phyloP scores from a whole-genome alignment of 1,140 invertebrate species.

The Aricia agestis region DNA sequence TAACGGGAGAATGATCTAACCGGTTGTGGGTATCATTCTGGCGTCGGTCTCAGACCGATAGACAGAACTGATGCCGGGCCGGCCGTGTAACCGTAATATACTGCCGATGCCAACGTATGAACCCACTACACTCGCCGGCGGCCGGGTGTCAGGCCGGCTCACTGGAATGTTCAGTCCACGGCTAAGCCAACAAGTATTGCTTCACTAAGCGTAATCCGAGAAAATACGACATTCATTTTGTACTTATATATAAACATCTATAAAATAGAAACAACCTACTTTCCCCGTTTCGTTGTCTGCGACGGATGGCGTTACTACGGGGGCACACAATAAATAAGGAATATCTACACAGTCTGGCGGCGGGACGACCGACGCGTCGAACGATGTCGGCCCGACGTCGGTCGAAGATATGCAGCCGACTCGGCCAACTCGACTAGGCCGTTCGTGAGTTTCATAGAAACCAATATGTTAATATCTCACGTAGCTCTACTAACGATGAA shows the following conservation, averaged over 20 bases:
- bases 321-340: slow-evolving; percentile 58
- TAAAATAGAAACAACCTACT: slow-evolving; percentile 64
- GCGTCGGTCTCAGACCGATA: too few species aligned
- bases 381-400: slow-evolving; percentile 26
- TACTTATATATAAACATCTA: slow-evolving; percentile 61
- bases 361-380: slow-evolving; percentile 31
- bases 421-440: not conserved
- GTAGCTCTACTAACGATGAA: too few species aligned
- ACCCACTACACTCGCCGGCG: slow-evolving; percentile 26
- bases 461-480: too few species aligned
- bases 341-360: slow-evolving; percentile 62
- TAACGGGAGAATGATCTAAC: too few species aligned
- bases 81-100: not conserved
- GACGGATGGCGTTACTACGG: slow-evolving; percentile 59
- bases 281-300: slow-evolving; percentile 69
- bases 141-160: slow-evolving; percentile 38
- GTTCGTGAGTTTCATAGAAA: not conserved
- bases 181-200: slow-evolving; percentile 54
- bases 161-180: slow-evolving; percentile 65
- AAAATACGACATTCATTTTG: slow-evolving; percentile 55
- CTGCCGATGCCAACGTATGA: slow-evolving; percentile 13
- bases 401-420: slow-evolving; percentile 28
- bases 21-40: too few species aligned
- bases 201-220: slow-evolving; percentile 67
- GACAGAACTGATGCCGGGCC: too few species aligned